A percentile compares a stretch with the other conserved stretches of the same genome.
phyloP scores from a whole-genome alignment of 2,888 invertebrate genomes.

The Hydrotaea cyrtoneurina region DNA sequence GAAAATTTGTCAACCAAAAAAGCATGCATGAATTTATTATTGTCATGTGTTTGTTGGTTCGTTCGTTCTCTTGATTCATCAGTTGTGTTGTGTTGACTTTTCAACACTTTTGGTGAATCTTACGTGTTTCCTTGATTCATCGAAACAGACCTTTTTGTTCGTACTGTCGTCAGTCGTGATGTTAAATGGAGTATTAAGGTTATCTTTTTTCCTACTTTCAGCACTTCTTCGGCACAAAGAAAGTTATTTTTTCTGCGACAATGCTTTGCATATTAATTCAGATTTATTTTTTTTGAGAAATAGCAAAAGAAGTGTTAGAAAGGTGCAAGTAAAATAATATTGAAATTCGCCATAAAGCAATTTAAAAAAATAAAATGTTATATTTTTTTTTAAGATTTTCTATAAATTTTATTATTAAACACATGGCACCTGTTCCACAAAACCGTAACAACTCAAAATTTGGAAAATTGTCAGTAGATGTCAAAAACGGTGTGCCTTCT shows the following conservation, averaged over 20 bases:
- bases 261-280: conserved; percentile 78
- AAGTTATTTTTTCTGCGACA: conserved; percentile 53
- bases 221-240: conserved; percentile 67
- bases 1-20: background rate
- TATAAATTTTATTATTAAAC: too few species aligned
- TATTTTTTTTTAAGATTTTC: too few species aligned
- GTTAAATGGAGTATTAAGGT: conserved; percentile 39
- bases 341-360: too few species aligned
- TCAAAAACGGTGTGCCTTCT: too few species aligned
- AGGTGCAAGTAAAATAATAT: too few species aligned
- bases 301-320: too few species aligned
- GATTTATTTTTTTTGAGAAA: background rate
- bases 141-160: conserved; percentile 1
- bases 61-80: conserved; percentile 17
- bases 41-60: conserved; percentile 51
- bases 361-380: too few species aligned
- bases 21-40: conserved; percentile 23
- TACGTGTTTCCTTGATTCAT: conserved; percentile 55
- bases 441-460: too few species aligned
- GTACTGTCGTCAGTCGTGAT: background rate
- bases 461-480: too few species aligned
- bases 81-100: conserved; percentile 50
- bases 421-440: too few species aligned
- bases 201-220: conserved; percentile 78
- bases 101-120: conserved; percentile 66